Evolutionary conservation across 2,888 invertebrate species (phyloP), one percentile per base, ranked within the genome.

Genomic region (Lasioglossum lativentre): DNA sequence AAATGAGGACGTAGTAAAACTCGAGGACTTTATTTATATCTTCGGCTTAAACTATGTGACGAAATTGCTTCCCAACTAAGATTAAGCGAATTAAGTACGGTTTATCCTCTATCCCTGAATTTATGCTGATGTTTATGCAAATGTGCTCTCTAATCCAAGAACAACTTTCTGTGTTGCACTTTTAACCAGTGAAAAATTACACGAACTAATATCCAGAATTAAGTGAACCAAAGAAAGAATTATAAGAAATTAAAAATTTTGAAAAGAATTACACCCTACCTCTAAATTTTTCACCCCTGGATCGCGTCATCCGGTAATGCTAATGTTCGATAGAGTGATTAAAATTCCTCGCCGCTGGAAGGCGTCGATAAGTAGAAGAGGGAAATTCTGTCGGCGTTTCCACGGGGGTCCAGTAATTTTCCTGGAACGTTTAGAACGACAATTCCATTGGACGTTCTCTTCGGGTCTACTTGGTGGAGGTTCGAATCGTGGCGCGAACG

Each of bases 401-500:
- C 66, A 14, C 16, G 6, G 34, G 34, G 30, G 34, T 8, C 16
- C 30, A 6, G 16, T 30, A 16, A 63, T 66, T 66, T 66, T 66
- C 34, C 66, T 34, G 34, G 8, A 5, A 14, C 59, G 59, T 63
- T 63, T 6, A 14, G 5, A n/a, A 14, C 59, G 27, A 59, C 16
- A 6, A 59, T 27, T 16, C 6, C 23, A 23, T 59, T 16, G 27
- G 59, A 16, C 27, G 27, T 59, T 27, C 27, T 27, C 27, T 27
- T 59, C 59, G 59, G 27, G 14, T n/a, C n/a, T 1, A n/a, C 27
- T 16, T 34, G 71, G 63, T 71, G 63, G 42, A 63, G 72, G 70
- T n/a, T 47, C 70, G 71, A 79, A 83, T 76, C 73, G 56, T 75
- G 45, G 38, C 76, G 78, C 45, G 56, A 75, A 75, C 76, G 74